Percentiles rank a stretch among this genome's conserved stretches.
Conservation (phyloP, 2,888 invertebrate species). For the Agrotis segetum region DNA sequence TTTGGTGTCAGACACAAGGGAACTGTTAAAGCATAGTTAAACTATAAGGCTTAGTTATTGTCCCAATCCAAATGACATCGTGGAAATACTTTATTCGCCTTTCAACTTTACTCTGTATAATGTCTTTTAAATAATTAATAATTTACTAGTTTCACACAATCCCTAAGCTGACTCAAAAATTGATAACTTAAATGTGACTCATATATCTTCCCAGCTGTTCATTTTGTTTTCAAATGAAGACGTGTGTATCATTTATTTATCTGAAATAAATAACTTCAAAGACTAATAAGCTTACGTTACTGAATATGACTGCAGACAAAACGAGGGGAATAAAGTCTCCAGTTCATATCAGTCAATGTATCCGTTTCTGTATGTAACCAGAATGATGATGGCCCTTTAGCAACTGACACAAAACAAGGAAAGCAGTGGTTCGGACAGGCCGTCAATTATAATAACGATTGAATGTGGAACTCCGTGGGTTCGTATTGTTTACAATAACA, state of each 20-base stretch:
- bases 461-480: conserved; percentile 19
- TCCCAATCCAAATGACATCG: conserved; percentile 10
- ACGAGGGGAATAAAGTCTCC: conserved; percentile 3
- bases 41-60: conserved; percentile 17
- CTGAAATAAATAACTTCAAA: conserved; percentile 39
- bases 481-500: conserved; percentile 30
- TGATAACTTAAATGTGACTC: conserved; percentile 45
- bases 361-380: conserved; percentile 13
- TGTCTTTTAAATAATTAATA: conserved; percentile 9
- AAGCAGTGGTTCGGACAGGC: conserved; percentile 41
- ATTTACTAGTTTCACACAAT: conserved; percentile 9
- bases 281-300: conserved; percentile 3
- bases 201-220: conserved; percentile 29
- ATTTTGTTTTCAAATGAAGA: conserved; percentile 29
- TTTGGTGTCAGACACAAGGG: conserved; percentile 40
- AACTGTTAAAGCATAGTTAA: conserved; percentile 23
- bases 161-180: conserved; percentile 32
- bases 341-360: conserved; percentile 6
- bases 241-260: conserved; percentile 48
- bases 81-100: conserved; percentile 28
- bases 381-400: conserved; percentile 25
- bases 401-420: conserved; percentile 26
- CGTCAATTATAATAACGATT: conserved; percentile 40
- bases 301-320: conserved; percentile 12
- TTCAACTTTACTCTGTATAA: conserved; percentile 14